These are phyloP conservation scores for Scolanthus callimorphus DNA, from an alignment of 92 coral and sea anemone species.

Conservation along the genomic window DNA sequence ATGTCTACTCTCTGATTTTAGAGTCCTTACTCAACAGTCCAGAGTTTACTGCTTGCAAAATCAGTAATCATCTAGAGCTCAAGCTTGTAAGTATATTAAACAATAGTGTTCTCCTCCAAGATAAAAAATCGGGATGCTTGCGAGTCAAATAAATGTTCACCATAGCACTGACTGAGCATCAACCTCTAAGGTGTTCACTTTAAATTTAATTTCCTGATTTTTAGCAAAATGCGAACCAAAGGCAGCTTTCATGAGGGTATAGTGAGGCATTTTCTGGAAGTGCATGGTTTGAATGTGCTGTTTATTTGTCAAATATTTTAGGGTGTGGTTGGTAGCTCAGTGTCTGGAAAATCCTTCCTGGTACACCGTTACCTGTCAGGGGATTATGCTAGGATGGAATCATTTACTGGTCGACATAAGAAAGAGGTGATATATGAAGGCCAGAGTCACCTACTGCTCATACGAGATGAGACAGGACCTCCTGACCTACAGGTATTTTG, in stretches of 20 bases:
- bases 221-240: too few relatives aligned
- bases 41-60: slow-evolving; percentile 77
- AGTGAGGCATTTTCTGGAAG: too few relatives aligned
- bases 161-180: too few relatives aligned
- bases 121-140: too few relatives aligned
- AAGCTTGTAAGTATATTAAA: slow-evolving; percentile 70
- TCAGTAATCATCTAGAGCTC: slow-evolving; percentile 69
- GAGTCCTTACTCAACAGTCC: slow-evolving; percentile 95
- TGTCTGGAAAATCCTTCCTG: slow-evolving; percentile 93
- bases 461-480: slow-evolving; percentile 97
- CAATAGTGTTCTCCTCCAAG: too few relatives aligned
- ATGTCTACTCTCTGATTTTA: too few relatives aligned
- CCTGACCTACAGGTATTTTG: slow-evolving; percentile 89
- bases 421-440: slow-evolving; percentile 92
- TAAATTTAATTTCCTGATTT: too few relatives aligned
- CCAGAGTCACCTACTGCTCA: slow-evolving; percentile 75
- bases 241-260: too few relatives aligned
- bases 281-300: too few relatives aligned
- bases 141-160: too few relatives aligned
- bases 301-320: too few relatives aligned
- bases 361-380: slow-evolving; percentile 93
- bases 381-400: slow-evolving; percentile 76
- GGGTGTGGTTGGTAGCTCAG: slow-evolving; percentile 96
- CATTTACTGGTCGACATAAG: slow-evolving; percentile 90
- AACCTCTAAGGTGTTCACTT: too few relatives aligned